Base-by-base conservation (phyloP, 2,888 invertebrate species). In the Torymus auratus region DNA sequence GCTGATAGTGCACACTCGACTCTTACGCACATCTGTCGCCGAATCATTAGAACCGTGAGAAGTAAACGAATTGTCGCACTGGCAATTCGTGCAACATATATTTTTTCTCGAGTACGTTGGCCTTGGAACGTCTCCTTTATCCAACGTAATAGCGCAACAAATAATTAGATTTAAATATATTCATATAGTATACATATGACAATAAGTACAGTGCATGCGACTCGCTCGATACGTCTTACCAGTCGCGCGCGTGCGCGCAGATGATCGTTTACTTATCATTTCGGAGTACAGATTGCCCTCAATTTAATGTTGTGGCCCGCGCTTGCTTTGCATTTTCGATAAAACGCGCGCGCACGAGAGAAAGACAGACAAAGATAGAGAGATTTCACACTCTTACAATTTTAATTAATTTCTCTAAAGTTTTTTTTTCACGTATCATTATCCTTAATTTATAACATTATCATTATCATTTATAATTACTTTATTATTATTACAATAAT, bases 171-270 rank as follows among this genome's bases (percentile, higher is more conserved):
- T 70, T 20, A 69, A 50, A 53, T 60, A 76, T 76, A 71, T 65
- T n/a, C 41, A 65, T 64, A 68, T 73, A 61, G 41, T 65, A 61
- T 23, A 52, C 41, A 61, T 41, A 55, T 75, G 76, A 82, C 69
- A 80, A 72, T 82, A 82, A 82, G 82, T 82, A 82, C 82, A 82
- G 74, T 80, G 80, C 80, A 82, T 80, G 77, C 80, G 73, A 80
- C 70, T 80, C 70, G 67, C 71, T 70, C 28, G 15, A 14, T n/a
- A 58, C 55, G 20, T 61, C 13, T 58, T 72, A 68, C 20, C 56
- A 70, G 78, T 17, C 60, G 78, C 78, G 71, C 71, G 71, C 62
- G 52, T 64, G 74, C 65, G 53, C 58, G 1, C 71, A 53, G 65
- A 56, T 14, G 20, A 62, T 68, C 28, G 41, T 68, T 41, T 50